Evolutionary conservation across 2,113 vertebrate species (phyloP), one percentile per base, ranked within the genome.

Genomic region (human (Homo sapiens)): DNA sequence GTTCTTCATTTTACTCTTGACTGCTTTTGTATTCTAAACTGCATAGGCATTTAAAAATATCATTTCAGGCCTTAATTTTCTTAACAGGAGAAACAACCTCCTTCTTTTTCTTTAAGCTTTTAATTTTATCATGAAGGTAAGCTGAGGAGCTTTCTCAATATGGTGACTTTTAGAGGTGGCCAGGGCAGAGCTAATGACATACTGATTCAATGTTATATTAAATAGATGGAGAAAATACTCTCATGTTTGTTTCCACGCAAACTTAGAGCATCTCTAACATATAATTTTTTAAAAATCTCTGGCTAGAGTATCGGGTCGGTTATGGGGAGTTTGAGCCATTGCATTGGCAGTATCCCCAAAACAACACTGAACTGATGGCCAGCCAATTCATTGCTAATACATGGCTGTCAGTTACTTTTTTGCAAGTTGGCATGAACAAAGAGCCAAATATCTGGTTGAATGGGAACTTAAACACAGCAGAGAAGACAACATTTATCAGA

Each of bases 401-500:
- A 99, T 3, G 99, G 99, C 98, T 99, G 99, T 88, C 99, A 98
- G 80, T 96, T 99, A 98, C 99, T 99, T 97, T 99, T 99, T 98
- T 99, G 99, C 98, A 99, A 98, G 96, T 99, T 99, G 96, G 99
- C 99, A 98, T 99, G 99, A 97, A 99, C 99, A 75, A 99, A 99
- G 97, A 99, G 99, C 83, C 99, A 99, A 3, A 99, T 98, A 92
- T 99, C 99, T 4, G 99, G 99, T 82, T 99, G 99, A 97, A 99
- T 99, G 43, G 99, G 99, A 50, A 99, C 99, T 98, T 99, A 98
- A 99, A 99, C 35, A 99, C 98, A 0, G 99, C 99, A 16, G 99
- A 99, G 99, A 99, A 97, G 66, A 99, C 98, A 76, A 99, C 98
- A 97, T 99, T 99, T 99, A 98, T 99, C 99, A 17, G 98, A 98